phyloP scores from a whole-genome alignment of 2,888 invertebrate species.

The Ophion ellenae region DNA sequence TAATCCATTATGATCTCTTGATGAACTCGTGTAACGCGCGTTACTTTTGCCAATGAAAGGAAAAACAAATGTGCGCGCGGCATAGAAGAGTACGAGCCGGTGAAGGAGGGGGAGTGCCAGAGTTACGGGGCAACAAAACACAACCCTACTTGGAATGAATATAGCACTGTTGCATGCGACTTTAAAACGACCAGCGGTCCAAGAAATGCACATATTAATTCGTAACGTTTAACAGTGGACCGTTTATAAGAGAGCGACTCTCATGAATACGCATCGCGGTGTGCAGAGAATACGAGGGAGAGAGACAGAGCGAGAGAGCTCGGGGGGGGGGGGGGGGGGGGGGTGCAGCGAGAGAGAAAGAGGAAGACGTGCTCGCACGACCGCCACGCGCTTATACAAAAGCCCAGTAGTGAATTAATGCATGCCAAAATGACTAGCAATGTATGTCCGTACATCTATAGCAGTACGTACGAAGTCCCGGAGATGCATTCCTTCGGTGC shows the following conservation, averaged over 20 bases:
- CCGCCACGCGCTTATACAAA: conserved; percentile 64
- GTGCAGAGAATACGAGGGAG: conserved; percentile 27
- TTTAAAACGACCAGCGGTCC: conserved; percentile 73
- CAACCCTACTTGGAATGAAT: conserved; percentile 45
- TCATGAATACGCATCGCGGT: conserved; percentile 79
- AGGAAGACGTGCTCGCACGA: conserved; percentile 54
- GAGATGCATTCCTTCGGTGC: conserved; percentile 35
- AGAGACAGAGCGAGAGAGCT: conserved; percentile 17
- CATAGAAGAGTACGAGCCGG: conserved; percentile 53
- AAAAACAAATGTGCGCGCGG: too few species aligned
- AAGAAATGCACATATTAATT: conserved; percentile 81
- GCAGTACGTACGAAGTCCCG: conserved; percentile 4
- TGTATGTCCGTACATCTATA: conserved; percentile 30
- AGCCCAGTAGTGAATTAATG: conserved; percentile 76
- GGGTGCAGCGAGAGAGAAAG: conserved; percentile 25
- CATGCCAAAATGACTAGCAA: conserved; percentile 69
- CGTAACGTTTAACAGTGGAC: conserved; percentile 79
- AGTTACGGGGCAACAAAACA: conserved; percentile 48
- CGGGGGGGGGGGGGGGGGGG: conserved; percentile 14
- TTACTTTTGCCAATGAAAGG: conserved; percentile 32
- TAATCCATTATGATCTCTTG: conserved; percentile 30
- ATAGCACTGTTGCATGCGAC: conserved; percentile 53
- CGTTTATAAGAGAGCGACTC: conserved; percentile 79
- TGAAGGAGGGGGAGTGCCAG: neutral
- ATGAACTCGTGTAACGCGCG: conserved; percentile 7